These are phyloP conservation scores for Syritta pipiens DNA, from an alignment of 2,888 invertebrate species.

Conservation along the genomic window DNA sequence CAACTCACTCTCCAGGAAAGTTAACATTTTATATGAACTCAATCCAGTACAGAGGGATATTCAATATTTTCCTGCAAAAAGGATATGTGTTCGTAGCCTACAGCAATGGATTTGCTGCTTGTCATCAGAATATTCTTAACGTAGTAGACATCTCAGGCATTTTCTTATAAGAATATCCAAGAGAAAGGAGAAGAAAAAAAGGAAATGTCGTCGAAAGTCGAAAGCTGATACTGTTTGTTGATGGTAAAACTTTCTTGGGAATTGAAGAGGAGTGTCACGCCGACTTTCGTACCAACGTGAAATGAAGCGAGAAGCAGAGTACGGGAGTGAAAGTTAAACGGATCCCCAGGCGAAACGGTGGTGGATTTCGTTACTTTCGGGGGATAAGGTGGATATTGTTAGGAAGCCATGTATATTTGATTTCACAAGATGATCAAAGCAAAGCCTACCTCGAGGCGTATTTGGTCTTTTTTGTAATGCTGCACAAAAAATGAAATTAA, in stretches of 20 bases:
- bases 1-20: background rate
- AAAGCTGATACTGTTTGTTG: slow-evolving; percentile 34
- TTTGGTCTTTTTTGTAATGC: background rate
- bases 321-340: slow-evolving; percentile 23
- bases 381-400: slow-evolving; percentile 11
- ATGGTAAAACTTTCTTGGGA: slow-evolving; percentile 26
- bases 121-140: slow-evolving; percentile 28
- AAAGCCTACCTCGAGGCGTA: slow-evolving; percentile 14
- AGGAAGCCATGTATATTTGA: slow-evolving; percentile 32
- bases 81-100: slow-evolving; percentile 15
- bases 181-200: no score
- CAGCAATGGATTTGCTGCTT: slow-evolving; percentile 30
- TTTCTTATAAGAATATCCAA: slow-evolving; percentile 14
- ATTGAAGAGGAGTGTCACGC: slow-evolving; percentile 5
- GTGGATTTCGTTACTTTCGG: slow-evolving; percentile 4
- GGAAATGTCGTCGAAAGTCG: slow-evolving; percentile 25
- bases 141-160: slow-evolving; percentile 6
- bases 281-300: background rate
- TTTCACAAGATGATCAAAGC: slow-evolving; percentile 38
- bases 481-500: slow-evolving; percentile 3
- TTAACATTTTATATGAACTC: slow-evolving; percentile 18
- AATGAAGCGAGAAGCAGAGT: no score
- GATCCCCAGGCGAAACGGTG: background rate
- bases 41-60: slow-evolving; percentile 28
- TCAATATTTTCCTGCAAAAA: slow-evolving; percentile 25